Conservation (phyloP, 2,113 vertebrate species). For the Scomber colias region DNA sequence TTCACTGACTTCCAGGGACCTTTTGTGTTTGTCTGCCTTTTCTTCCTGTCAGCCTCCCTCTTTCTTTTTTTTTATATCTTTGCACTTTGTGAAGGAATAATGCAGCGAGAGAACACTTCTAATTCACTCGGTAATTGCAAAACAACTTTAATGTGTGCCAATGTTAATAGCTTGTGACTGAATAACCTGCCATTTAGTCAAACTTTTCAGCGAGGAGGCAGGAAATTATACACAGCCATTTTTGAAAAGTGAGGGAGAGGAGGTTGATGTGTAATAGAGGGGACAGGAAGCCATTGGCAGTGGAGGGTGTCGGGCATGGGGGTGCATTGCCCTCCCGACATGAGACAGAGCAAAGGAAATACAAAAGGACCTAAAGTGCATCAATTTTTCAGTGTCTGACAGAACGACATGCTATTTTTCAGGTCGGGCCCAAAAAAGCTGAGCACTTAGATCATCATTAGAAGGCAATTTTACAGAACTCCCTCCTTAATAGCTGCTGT, state of each 20-base stretch:
- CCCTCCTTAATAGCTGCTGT: conserved; percentile 48
- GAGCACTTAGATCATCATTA: conserved; percentile 80
- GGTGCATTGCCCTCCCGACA: conserved; percentile 60
- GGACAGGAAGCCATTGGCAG: conserved; percentile 48
- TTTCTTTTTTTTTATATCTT: conserved; percentile 44
- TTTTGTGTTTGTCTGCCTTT: conserved; percentile 61
- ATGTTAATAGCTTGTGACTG: conserved; percentile 72
- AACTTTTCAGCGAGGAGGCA: conserved; percentile 39
- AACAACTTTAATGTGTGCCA: conserved; percentile 64
- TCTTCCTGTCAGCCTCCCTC: conserved; percentile 17
- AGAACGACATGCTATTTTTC: conserved; percentile 54
- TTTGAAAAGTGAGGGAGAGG: conserved; percentile 25
- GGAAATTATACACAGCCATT: conserved; percentile 58
- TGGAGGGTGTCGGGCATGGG: conserved; percentile 36
- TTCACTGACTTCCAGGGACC: conserved; percentile 61
- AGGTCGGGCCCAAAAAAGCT: conserved; percentile 53
- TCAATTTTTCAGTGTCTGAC: conserved; percentile 72
- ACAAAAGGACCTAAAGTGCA: conserved; percentile 70
- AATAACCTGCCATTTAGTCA: conserved; percentile 65
- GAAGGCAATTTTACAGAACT: conserved; percentile 70
- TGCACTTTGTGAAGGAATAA: conserved; percentile 61
- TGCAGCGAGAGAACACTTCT: conserved; percentile 44
- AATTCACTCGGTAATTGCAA: conserved; percentile 62
- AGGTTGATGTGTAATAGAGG: conserved; percentile 39
- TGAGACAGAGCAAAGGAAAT: conserved; percentile 47